Evolutionary conservation across 1,140 invertebrate genomes (phyloP).

Genomic region (Lasioglossum baleicum): DNA sequence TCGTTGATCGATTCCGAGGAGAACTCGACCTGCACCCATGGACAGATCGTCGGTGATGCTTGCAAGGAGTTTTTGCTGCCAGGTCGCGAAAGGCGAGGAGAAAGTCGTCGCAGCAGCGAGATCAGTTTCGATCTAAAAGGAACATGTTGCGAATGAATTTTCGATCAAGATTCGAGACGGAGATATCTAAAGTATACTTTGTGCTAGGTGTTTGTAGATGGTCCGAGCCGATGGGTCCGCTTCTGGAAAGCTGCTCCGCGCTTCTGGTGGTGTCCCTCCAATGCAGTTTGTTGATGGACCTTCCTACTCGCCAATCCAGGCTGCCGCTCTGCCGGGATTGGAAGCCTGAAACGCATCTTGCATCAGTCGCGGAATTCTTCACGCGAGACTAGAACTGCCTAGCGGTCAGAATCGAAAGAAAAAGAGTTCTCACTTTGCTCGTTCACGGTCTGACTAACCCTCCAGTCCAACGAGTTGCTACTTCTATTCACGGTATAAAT

Average conservation of each 20-base stretch:
- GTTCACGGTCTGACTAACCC: slow-evolving; percentile 62
- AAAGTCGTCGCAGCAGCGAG: slow-evolving; percentile 74
- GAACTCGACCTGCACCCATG: slow-evolving; percentile 74
- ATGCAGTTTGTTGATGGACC: slow-evolving; percentile 65
- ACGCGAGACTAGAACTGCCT: neutral
- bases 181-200: slow-evolving; percentile 57
- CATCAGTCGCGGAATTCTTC: neutral
- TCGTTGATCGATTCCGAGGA: slow-evolving; percentile 66
- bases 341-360: slow-evolving; percentile 50
- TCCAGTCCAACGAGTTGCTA: slow-evolving; percentile 74
- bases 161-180: neutral
- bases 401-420: neutral
- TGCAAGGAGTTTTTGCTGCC: slow-evolving; percentile 64
- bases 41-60: slow-evolving; percentile 70
- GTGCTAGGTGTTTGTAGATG: slow-evolving; percentile 72
- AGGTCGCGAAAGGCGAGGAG: slow-evolving; percentile 73
- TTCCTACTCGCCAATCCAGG: slow-evolving; percentile 75
- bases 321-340: slow-evolving; percentile 75
- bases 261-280: slow-evolving; percentile 72
- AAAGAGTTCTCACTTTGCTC: slow-evolving; percentile 65
- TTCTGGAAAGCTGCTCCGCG: slow-evolving; percentile 74
- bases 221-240: slow-evolving; percentile 66
- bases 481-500: slow-evolving; percentile 78
- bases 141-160: neutral
- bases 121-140: slow-evolving; percentile 74